Conservation (phyloP, 2,888 invertebrate genomes). For the Diploptera punctata region DNA sequence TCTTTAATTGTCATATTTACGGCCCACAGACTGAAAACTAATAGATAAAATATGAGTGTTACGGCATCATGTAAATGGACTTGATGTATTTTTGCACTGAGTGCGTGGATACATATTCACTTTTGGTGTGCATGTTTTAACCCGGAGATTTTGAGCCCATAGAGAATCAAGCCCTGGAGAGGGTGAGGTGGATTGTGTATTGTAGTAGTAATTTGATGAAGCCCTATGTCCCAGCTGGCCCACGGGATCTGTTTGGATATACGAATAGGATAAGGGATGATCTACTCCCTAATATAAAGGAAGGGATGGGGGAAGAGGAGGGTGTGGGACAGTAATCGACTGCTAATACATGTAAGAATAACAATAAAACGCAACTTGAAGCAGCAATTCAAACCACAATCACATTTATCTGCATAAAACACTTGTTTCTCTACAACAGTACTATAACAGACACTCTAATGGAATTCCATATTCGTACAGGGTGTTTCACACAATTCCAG, state of each 20-base stretch:
- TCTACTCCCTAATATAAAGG: conserved; percentile 12
- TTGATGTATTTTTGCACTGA: background rate
- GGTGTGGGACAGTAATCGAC: conserved; percentile 36
- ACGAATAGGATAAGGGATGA: conserved; percentile 27
- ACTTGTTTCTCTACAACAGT: no score
- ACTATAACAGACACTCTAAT: no score
- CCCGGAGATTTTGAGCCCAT: conserved; percentile 27
- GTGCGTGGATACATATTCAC: conserved; percentile 7
- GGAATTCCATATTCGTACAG: no score
- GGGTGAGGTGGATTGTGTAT: conserved; percentile 31
- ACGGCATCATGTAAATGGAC: background rate
- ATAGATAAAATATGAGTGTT: no score
- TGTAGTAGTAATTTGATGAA: conserved; percentile 44
- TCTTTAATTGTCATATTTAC: no score
- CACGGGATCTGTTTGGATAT: conserved; percentile 28
- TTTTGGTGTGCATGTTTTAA: conserved; percentile 35
- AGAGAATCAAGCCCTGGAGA: conserved; percentile 19
- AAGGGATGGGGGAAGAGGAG: background rate
- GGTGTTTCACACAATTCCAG: no score
- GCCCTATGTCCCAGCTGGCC: conserved; percentile 29
- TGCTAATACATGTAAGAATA: conserved; percentile 41
- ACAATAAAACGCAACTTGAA: conserved; percentile 34
- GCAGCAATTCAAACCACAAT: conserved; percentile 31
- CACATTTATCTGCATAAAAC: no score
- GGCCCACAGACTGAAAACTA: no score